These are phyloP conservation scores for Felis chaus DNA, from an alignment of 2,113 vertebrate species.

Conservation along the genomic window DNA sequence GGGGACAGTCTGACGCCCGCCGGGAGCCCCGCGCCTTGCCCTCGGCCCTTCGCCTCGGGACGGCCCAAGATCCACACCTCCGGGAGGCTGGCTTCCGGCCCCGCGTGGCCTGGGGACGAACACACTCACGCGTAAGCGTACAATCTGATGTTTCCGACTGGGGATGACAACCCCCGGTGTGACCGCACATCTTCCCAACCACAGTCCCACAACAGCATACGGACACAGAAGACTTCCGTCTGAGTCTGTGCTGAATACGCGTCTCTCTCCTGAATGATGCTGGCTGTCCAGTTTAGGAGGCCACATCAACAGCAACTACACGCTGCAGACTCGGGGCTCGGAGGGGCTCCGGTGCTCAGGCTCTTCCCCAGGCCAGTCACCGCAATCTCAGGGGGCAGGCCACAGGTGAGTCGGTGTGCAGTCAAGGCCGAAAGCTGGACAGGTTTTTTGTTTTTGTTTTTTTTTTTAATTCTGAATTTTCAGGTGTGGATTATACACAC, in stretches of 20 bases:
- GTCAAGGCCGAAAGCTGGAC: neutral
- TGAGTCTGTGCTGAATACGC: neutral
- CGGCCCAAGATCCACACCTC: neutral
- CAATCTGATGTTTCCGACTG: neutral
- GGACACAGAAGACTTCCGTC: fast-evolving
- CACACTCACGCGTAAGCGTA: fast-evolving
- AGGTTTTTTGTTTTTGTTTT: neutral
- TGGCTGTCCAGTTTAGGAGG: neutral
- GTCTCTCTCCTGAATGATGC: neutral
- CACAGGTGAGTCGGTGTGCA: fast-evolving
- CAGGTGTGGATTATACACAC: neutral
- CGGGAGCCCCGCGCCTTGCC: too few relatives aligned
- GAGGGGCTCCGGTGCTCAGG: fast-evolving
- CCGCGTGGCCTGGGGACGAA: neutral
- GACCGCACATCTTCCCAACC: fast-evolving
- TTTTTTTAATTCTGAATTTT: neutral
- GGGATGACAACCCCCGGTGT: fast-evolving
- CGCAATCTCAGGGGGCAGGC: neutral
- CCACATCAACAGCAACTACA: fast-evolving
- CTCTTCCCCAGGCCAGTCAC: fast-evolving
- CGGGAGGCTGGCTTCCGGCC: fast-evolving
- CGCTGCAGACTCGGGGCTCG: neutral
- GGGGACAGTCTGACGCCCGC: too few relatives aligned
- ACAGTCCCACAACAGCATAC: fast-evolving
- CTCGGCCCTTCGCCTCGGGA: neutral